phyloP scores from a whole-genome alignment of 1,140 invertebrate genomes.

The Habropoda laboriosa region DNA sequence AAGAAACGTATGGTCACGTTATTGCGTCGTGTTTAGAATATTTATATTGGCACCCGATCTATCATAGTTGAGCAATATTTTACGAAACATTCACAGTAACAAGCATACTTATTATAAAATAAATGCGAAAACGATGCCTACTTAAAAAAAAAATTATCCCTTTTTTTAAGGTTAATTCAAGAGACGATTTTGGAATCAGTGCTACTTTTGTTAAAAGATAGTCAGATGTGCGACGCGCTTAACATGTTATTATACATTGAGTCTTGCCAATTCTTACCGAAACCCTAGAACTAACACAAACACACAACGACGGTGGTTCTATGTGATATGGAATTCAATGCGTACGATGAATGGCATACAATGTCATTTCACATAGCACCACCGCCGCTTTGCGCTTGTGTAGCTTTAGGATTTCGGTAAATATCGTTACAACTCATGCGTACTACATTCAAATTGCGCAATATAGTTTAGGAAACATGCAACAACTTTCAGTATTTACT shows the following conservation, averaged over 20 bases:
- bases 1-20: not conserved
- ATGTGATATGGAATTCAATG: too few species aligned
- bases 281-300: too few species aligned
- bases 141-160: not conserved
- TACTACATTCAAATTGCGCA: not conserved
- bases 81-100: not conserved
- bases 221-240: not conserved
- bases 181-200: not conserved
- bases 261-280: not conserved
- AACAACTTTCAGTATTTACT: not conserved
- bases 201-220: not conserved
- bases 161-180: not conserved
- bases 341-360: too few species aligned
- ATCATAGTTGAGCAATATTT: not conserved
- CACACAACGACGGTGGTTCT: too few species aligned
- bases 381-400: too few species aligned
- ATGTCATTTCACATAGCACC: too few species aligned
- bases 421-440: too few species aligned
- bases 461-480: not conserved
- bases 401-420: too few species aligned
- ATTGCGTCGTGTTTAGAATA: constrained; percentile 20
- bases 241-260: too few species aligned
- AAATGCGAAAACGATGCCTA: not conserved
- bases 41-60: not conserved
- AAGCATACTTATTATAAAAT: not conserved